These are phyloP conservation scores for Oikopleura dioica DNA, from an alignment of 23 tunicate genomes.

Conservation along the genomic window DNA sequence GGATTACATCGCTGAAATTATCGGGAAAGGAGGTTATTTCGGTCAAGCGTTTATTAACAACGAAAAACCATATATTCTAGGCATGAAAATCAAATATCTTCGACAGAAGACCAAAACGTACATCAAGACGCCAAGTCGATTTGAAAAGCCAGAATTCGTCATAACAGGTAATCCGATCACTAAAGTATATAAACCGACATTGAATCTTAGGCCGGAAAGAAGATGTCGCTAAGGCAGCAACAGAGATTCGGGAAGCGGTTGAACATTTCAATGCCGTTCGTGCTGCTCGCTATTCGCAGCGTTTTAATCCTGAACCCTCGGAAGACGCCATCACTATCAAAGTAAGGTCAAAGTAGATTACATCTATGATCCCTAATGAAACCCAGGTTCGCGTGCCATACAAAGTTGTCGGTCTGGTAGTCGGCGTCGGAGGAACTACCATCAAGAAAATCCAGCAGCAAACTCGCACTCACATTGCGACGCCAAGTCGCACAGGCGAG, in stretches of 20 bases:
- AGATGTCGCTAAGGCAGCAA: slow-evolving; percentile 59
- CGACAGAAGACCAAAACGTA: slow-evolving; percentile 83
- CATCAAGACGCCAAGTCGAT: slow-evolving; percentile 87
- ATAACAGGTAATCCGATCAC: slow-evolving; percentile 61
- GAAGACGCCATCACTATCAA: not conserved
- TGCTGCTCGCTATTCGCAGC: not conserved
- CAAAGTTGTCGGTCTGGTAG: slow-evolving; percentile 75
- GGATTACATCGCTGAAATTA: slow-evolving; percentile 87
- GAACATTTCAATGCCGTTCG: slow-evolving; percentile 78
- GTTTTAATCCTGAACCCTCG: slow-evolving; percentile 3
- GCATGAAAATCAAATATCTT: slow-evolving; percentile 66
- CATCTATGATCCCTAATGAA: too few relatives aligned
- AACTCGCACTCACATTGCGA: slow-evolving; percentile 75
- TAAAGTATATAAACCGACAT: too few relatives aligned
- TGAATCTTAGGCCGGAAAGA: slow-evolving; percentile 47
- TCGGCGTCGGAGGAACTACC: slow-evolving; percentile 85
- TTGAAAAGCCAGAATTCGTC: slow-evolving; percentile 68
- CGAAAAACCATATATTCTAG: too few relatives aligned
- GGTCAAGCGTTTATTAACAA: too few relatives aligned
- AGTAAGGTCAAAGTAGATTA: too few relatives aligned
- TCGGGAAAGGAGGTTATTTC: slow-evolving; percentile 56
- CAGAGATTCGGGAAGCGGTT: slow-evolving; percentile 64
- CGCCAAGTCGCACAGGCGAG: slow-evolving; percentile 64
- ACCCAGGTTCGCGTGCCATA: too few relatives aligned
- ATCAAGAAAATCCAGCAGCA: slow-evolving; percentile 73